Evolutionary conservation across 2,113 vertebrate species (phyloP).

Genomic region (Grantiella picta): DNA sequence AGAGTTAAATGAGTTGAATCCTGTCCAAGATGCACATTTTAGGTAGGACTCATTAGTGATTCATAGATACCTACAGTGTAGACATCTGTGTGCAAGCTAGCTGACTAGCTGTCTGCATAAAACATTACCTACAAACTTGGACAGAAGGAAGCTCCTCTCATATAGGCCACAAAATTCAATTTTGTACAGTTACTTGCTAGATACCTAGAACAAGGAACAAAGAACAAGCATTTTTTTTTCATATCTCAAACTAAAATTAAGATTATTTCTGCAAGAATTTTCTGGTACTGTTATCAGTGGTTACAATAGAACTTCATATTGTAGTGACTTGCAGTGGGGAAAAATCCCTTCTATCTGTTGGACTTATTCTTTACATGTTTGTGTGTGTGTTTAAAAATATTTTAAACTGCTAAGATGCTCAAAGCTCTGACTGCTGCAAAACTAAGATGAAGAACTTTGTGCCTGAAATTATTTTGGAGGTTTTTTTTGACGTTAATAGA

Average conservation of each 20-base stretch:
- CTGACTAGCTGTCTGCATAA: neutral
- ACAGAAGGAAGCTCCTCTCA: neutral
- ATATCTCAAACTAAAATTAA: neutral
- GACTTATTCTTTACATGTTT: neutral
- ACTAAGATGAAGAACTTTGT: neutral
- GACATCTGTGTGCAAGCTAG: neutral
- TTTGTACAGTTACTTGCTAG: neutral
- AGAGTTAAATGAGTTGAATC: neutral
- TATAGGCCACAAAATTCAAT: neutral
- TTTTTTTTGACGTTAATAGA: neutral
- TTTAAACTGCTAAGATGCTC: neutral
- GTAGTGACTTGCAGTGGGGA: neutral
- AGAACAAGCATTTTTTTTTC: neutral
- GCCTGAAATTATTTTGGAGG: neutral
- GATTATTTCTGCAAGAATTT: neutral
- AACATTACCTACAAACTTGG: neutral
- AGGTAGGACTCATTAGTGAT: neutral
- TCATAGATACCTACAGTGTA: neutral
- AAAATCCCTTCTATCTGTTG: neutral
- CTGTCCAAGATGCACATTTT: neutral
- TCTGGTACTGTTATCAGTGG: neutral
- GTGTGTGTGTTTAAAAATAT: neutral
- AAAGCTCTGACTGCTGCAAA: neutral
- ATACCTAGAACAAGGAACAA: neutral
- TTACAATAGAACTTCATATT: neutral